Percentiles rank a stretch among this genome's conserved stretches.
phyloP scores from a whole-genome alignment of 2,113 vertebrate species.

The Esox niger region DNA sequence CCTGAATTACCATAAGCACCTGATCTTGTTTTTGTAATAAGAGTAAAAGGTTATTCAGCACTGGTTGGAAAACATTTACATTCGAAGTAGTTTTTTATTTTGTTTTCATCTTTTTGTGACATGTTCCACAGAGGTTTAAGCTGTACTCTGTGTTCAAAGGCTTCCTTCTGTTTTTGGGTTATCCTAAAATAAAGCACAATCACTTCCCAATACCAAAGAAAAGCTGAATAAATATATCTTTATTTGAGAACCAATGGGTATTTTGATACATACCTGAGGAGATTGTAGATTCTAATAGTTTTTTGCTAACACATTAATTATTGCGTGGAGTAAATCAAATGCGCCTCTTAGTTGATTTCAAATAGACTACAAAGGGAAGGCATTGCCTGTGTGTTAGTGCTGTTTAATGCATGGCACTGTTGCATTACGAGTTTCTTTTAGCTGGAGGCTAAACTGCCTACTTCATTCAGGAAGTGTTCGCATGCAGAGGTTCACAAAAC shows the following conservation, averaged over 20 bases:
- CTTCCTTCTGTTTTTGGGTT: too few relatives aligned
- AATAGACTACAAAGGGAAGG: neutral
- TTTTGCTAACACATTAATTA: neutral
- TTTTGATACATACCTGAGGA: neutral
- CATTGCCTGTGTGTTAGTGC: neutral
- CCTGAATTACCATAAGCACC: too few relatives aligned
- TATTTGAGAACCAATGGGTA: neutral
- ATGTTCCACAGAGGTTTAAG: too few relatives aligned
- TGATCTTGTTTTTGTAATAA: too few relatives aligned
- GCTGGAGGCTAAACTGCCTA: neutral
- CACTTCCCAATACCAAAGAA: too few relatives aligned
- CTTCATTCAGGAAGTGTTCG: neutral
- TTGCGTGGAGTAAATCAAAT: neutral
- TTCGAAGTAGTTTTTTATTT: too few relatives aligned
- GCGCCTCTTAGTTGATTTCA: neutral
- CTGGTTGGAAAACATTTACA: too few relatives aligned
- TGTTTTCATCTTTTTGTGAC: too few relatives aligned
- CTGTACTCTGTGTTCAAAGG: too few relatives aligned
- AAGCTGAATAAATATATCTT: neutral
- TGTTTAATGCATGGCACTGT: neutral
- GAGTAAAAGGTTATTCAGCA: too few relatives aligned
- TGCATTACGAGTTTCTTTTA: too few relatives aligned
- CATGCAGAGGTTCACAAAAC: neutral
- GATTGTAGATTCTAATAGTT: neutral
- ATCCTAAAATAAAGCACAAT: too few relatives aligned